Conservation (phyloP, 2,113 vertebrate genomes). For the Antechinus flavipes region DNA sequence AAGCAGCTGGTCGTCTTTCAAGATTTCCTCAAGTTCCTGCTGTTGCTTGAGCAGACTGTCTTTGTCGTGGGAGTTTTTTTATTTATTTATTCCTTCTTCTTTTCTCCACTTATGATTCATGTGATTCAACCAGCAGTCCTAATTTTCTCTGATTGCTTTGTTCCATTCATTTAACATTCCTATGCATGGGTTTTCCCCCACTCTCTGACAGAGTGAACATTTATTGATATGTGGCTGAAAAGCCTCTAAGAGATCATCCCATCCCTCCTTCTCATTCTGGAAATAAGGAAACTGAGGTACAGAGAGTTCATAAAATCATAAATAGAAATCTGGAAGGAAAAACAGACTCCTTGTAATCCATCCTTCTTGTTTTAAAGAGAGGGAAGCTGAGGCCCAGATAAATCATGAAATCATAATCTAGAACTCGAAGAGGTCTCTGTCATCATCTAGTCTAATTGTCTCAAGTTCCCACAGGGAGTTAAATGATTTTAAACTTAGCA, state of each 20-base stretch:
- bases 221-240: neutral
- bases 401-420: neutral
- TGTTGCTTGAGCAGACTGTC: constrained; percentile 64
- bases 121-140: constrained; percentile 65
- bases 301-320: neutral
- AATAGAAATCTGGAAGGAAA: neutral
- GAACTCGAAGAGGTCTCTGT: neutral
- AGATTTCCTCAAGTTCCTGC: constrained; percentile 74
- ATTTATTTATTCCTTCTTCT: constrained; percentile 34
- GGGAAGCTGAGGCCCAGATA: neutral
- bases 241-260: neutral
- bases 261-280: neutral
- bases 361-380: neutral
- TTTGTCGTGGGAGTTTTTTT: constrained; percentile 37
- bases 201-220: constrained; percentile 40
- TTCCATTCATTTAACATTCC: constrained; percentile 57
- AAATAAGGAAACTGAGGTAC: neutral
- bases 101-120: constrained; percentile 54
- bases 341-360: neutral
- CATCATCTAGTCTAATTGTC: neutral
- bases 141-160: constrained; percentile 55
- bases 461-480: neutral
- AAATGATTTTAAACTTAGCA: neutral
- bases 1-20: constrained; percentile 80
- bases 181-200: neutral